phyloP scores from a whole-genome alignment of 2,113 vertebrate genomes.

The Trochalopteron elliotii region DNA sequence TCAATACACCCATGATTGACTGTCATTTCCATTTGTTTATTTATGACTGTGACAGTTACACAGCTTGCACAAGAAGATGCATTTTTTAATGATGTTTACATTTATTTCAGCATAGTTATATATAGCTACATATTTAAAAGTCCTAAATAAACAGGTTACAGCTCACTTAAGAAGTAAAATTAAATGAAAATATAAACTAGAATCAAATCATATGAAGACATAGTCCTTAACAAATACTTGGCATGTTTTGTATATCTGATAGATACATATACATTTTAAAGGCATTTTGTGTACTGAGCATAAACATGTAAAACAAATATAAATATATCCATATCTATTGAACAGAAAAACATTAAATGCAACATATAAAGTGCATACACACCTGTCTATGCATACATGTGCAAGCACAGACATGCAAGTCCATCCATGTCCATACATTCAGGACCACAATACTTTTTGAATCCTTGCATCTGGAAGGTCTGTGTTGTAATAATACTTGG shows the following conservation, averaged over 20 bases:
- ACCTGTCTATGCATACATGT: neutral
- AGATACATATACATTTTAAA: neutral
- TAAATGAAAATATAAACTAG: neutral
- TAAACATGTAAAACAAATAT: neutral
- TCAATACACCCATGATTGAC: neutral
- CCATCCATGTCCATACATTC: too few species aligned
- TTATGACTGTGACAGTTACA: conserved; percentile 7
- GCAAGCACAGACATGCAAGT: neutral
- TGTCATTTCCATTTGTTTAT: neutral
- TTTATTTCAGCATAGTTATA: conserved; percentile 16
- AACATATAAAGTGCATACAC: neutral
- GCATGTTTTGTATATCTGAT: neutral
- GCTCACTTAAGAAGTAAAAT: neutral
- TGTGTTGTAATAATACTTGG: neutral
- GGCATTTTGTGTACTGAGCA: neutral
- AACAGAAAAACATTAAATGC: neutral
- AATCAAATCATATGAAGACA: neutral
- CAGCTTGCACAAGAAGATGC: neutral
- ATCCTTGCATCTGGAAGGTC: neutral
- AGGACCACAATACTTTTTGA: neutral
- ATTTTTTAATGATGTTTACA: conserved; percentile 41
- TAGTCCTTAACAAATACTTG: neutral
- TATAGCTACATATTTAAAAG: conserved; percentile 20
- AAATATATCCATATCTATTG: neutral
- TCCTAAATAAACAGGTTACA: conserved; percentile 12